A percentile compares a stretch with the other conserved stretches of the same genome.
phyloP scores from a whole-genome alignment of 2,888 invertebrate genomes.

The Chesias legatella region DNA sequence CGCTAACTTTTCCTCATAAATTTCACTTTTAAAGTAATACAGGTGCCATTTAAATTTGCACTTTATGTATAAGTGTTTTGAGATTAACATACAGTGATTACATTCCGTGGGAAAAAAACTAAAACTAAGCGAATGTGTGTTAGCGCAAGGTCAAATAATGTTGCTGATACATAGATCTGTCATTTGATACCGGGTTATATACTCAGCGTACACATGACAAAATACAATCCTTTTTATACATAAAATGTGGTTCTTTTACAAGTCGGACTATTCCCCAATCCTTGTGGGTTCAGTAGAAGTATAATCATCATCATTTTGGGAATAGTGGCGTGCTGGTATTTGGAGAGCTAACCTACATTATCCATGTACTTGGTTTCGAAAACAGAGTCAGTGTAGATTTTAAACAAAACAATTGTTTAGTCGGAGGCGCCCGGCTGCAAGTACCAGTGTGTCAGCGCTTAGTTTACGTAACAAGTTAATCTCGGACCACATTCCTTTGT shows the following conservation, averaged over 20 bases:
- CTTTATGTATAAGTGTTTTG: background rate
- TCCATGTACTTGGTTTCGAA: too few relatives aligned
- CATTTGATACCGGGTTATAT: slow-evolving; percentile 21
- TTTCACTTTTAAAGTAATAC: slow-evolving; percentile 34
- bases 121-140: slow-evolving; percentile 25
- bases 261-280: too few relatives aligned
- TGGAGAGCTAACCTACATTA: too few relatives aligned
- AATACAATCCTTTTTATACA: too few relatives aligned
- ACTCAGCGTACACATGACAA: background rate
- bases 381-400: too few relatives aligned
- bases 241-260: too few relatives aligned
- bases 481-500: slow-evolving; percentile 9
- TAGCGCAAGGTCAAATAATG: slow-evolving; percentile 31
- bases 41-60: slow-evolving; percentile 1
- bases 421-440: too few relatives aligned
- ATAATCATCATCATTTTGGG: too few relatives aligned
- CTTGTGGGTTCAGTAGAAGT: too few relatives aligned
- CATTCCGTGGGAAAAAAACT: slow-evolving; percentile 23
- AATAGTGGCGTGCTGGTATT: too few relatives aligned
- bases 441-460: too few relatives aligned
- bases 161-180: slow-evolving; percentile 19
- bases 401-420: too few relatives aligned
- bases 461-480: slow-evolving; percentile 13
- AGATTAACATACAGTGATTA: background rate
- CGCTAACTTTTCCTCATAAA: slow-evolving; percentile 26